phyloP scores from a whole-genome alignment of 2,113 vertebrate species.

The Craseonycteris thonglongyai region DNA sequence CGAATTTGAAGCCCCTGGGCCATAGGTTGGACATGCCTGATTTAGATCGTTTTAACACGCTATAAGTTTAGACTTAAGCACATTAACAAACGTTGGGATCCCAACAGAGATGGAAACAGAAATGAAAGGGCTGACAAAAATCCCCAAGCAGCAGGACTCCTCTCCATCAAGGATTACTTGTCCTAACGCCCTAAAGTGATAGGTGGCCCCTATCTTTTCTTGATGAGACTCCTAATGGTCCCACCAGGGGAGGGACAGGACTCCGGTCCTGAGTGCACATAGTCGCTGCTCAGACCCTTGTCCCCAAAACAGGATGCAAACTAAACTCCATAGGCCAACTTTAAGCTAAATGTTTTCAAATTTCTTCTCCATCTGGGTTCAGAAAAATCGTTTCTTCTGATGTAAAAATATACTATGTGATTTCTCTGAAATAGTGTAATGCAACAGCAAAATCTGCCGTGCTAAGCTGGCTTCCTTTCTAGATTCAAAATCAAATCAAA shows the following conservation, averaged over 20 bases:
- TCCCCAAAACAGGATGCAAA: not conserved
- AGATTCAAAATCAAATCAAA: constrained; percentile 21
- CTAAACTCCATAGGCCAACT: not conserved
- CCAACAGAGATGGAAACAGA: not conserved
- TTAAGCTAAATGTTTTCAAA: not conserved
- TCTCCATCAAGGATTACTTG: not conserved
- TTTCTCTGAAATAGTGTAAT: constrained; percentile 13
- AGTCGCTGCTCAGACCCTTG: not conserved
- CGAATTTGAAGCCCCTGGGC: too few species aligned
- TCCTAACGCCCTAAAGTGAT: not conserved
- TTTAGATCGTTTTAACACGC: not conserved
- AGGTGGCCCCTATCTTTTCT: not conserved
- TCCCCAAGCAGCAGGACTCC: not conserved
- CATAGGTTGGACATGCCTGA: too few species aligned
- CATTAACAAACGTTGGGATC: not conserved
- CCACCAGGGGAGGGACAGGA: accelerated
- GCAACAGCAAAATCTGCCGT: not conserved
- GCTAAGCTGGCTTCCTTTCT: not conserved
- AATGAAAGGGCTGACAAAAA: not conserved
- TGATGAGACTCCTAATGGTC: not conserved
- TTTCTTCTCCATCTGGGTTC: too few species aligned
- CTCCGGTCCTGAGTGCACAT: too few species aligned
- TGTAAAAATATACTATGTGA: not conserved
- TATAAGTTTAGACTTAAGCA: not conserved
- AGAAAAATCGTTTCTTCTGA: not conserved